Evolutionary conservation across 2,797 vertebrate species (phyloP), one percentile per base, ranked within the genome.

Genomic region (Taeniopygia guttata): DNA sequence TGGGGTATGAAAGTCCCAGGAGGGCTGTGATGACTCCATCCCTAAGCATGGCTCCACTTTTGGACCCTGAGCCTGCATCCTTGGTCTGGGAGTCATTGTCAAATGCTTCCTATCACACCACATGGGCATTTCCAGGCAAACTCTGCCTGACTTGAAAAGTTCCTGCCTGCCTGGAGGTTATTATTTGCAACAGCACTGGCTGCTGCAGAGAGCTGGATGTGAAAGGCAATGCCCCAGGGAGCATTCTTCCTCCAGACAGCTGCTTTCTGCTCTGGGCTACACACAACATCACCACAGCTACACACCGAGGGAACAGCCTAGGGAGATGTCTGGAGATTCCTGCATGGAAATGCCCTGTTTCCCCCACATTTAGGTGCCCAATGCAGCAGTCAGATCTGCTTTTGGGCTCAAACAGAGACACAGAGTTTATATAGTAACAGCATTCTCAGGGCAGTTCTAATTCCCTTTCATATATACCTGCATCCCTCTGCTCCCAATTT

Each of bases 401-500:
- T 56, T 70, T n/a, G 48, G 62, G 36, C 43, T 77, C 67, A 43
- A 34, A 34, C 0, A 30, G 29, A 0, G 1, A 68, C 63, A 51
- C 32, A 52, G 43, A 74, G 43, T 27, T 82, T 22, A 6, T 5
- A 7, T 0, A 56, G n/a, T 1, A 5, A 26, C 15, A 48, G 52
- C 3, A 3, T n/a, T 54, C 54, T 8, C 0, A 0, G 38, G 52
- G 20, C 36, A 32, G 22, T 23, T 78, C 58, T 48, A 51, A 42
- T 27, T 64, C 51, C 23, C 29, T 51, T 5, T 0, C 38, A 4
- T 1, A 1, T 9, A 4, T 42, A 4, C 25, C 43, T 54, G 9
- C 27, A 36, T 51, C 72, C 42, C 49, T 69, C 55, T 81, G 52
- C 69, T 79, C 36, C 32, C 34, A 8, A 0, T n/a, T 43, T 2